Evolutionary conservation across 2,888 invertebrate species (phyloP).

Genomic region (Cyclophora punctaria): DNA sequence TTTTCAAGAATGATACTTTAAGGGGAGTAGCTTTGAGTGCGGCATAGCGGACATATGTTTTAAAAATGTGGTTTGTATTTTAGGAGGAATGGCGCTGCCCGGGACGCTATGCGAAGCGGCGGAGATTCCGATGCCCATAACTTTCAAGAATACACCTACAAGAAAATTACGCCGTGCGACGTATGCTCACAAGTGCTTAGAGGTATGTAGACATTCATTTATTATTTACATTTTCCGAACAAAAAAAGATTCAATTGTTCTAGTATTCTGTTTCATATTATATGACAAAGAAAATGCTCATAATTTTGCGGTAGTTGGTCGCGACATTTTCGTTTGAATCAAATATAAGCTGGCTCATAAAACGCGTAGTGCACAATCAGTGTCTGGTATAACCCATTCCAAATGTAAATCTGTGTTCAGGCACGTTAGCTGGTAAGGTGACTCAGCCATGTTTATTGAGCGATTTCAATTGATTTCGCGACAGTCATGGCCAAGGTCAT

Average conservation of each 20-base stretch:
- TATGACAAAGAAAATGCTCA: too few relatives aligned
- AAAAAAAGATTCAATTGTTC: too few relatives aligned
- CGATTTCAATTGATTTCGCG: conserved; percentile 1
- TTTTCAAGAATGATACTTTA: neutral
- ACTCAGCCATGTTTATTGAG: conserved; percentile 7
- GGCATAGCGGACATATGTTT: neutral
- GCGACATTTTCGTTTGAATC: conserved; percentile 11
- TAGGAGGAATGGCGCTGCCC: conserved; percentile 84
- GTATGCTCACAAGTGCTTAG: conserved; percentile 93
- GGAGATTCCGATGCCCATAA: conserved; percentile 85
- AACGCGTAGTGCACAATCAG: conserved; percentile 18
- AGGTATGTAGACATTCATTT: conserved; percentile 72
- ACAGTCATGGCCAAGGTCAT: neutral
- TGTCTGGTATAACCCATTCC: conserved; percentile 25
- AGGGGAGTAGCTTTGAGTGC: neutral
- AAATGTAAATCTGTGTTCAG: conserved; percentile 8
- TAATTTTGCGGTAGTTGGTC: too few relatives aligned
- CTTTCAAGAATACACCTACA: conserved; percentile 95
- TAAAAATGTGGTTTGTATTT: conserved; percentile 24
- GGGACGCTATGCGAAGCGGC: conserved; percentile 74
- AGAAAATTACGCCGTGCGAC: conserved; percentile 96
- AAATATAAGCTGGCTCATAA: conserved; percentile 12
- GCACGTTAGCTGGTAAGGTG: conserved; percentile 10
- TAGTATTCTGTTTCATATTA: too few relatives aligned
- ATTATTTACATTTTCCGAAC: neutral